phyloP scores from a whole-genome alignment of 2,113 vertebrate genomes.

The Ictalurus furcatus region DNA sequence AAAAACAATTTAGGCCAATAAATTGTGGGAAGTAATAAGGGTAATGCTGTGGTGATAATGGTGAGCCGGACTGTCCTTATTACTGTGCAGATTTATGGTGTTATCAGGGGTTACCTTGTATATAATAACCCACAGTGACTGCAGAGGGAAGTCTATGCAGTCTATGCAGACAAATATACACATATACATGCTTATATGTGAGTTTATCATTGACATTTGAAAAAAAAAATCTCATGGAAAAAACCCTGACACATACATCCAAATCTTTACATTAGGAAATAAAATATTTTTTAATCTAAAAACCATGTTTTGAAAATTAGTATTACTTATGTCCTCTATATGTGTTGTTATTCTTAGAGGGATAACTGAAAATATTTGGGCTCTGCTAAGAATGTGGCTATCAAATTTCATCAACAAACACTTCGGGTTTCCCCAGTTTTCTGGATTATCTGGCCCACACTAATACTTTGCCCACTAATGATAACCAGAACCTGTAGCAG shows the following conservation, averaged over 20 bases:
- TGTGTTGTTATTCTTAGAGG: no score
- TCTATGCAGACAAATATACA: background rate
- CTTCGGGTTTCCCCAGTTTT: no score
- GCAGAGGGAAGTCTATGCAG: background rate
- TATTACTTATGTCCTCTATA: no score
- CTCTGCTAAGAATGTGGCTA: no score
- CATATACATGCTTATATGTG: background rate
- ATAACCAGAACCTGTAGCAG: background rate
- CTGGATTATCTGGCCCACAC: background rate
- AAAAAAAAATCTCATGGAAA: background rate
- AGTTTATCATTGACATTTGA: background rate
- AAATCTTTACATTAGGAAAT: no score
- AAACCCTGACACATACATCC: no score
- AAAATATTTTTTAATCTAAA: no score
- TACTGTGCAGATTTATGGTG: slow-evolving; percentile 43
- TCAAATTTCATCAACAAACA: no score
- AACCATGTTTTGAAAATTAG: no score
- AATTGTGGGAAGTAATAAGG: slow-evolving; percentile 27
- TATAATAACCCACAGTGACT: background rate
- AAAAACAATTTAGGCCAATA: slow-evolving; percentile 42
- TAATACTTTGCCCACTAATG: background rate
- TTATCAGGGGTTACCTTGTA: slow-evolving; percentile 35
- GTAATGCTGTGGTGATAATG: slow-evolving; percentile 49
- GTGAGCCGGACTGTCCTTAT: slow-evolving; percentile 47
- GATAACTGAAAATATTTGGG: no score